Base-by-base conservation (phyloP, 2,113 vertebrate genomes). In the Megaleporinus macrocephalus region DNA sequence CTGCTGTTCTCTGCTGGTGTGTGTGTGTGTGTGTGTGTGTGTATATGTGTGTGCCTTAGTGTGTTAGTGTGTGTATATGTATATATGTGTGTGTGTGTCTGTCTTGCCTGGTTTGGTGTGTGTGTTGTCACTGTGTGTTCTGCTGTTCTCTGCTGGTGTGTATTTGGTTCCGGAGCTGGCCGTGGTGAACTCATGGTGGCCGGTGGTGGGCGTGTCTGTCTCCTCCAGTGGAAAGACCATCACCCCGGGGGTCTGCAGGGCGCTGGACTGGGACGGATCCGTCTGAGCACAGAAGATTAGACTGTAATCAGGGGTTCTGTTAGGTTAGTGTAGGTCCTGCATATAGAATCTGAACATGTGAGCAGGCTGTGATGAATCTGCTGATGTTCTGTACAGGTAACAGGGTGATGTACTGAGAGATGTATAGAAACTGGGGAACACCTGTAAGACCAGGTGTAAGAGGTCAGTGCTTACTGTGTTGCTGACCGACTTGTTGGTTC, bases 151-250 rank as follows among this genome's bases (percentile, higher is more conserved):
- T 65, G n/a, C 53, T 0, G 76, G 44, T 61, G 57, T 63, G 36
- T 49, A 26, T 13, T 33, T 80, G 47, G 55, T n/a, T 62, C 29
- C 59, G 20, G 68, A 80, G 81, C 49, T 76, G 78, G 72, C 74
- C 2, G 80, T 83, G 82, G 59, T 80, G 77, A 85, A 79, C 47
- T 76, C 69, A 41, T 15, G 71, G 12, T 73, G 73, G 59, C 74
- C 75, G 1, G 66, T 61, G 63, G 70, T 27, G 41, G 59, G 9
- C 2, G 78, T 69, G 26, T 85, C 80, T 14, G 41, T 83, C 36
- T 86, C 69, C 27, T 72, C 49, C 49, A 61, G 47, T 71, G 76
- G 49, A 5, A 47, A 12, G 18, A 73, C 2, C 24, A 13, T 77
- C n/a, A 51, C n/a, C 1, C 15, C 18, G 16, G 85, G 80, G 49